These are phyloP conservation scores for Hoplodrina ambigua DNA, from an alignment of 2,888 invertebrate genomes.

Conservation along the genomic window DNA sequence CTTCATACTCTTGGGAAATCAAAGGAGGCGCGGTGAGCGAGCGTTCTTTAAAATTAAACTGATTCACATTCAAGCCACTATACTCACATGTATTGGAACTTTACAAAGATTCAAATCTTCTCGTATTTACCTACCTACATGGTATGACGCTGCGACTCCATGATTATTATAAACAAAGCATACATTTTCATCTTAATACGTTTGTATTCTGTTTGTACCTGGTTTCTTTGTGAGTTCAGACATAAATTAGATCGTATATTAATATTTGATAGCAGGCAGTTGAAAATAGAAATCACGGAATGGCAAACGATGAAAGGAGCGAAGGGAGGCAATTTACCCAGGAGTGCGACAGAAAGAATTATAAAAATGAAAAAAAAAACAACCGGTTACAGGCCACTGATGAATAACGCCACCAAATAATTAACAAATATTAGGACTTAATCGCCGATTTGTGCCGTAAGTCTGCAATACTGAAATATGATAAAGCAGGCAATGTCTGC, in stretches of 20 bases:
- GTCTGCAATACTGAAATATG: no score
- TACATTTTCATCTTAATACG: not conserved
- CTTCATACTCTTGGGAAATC: constrained; percentile 76
- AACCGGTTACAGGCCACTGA: not conserved
- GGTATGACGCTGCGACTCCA: not conserved
- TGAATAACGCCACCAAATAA: constrained; percentile 9
- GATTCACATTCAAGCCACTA: constrained; percentile 43
- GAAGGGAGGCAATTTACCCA: no score
- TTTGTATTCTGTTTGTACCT: constrained; percentile 9
- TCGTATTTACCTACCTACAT: not conserved
- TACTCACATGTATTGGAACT: not conserved
- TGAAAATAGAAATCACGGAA: no score
- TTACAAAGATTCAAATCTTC: not conserved
- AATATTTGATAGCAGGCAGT: no score
- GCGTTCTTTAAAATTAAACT: constrained; percentile 72
- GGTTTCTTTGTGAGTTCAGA: not conserved
- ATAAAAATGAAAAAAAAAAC: no score
- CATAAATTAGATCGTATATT: not conserved
- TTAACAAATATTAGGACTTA: not conserved
- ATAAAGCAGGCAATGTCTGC: no score
- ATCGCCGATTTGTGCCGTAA: no score
- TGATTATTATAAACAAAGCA: not conserved
- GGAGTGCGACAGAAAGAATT: no score
- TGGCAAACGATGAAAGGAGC: no score
- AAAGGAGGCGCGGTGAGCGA: constrained; percentile 61